These are phyloP conservation scores for Andrena bicolor DNA, from an alignment of 2,888 invertebrate genomes.

Conservation along the genomic window DNA sequence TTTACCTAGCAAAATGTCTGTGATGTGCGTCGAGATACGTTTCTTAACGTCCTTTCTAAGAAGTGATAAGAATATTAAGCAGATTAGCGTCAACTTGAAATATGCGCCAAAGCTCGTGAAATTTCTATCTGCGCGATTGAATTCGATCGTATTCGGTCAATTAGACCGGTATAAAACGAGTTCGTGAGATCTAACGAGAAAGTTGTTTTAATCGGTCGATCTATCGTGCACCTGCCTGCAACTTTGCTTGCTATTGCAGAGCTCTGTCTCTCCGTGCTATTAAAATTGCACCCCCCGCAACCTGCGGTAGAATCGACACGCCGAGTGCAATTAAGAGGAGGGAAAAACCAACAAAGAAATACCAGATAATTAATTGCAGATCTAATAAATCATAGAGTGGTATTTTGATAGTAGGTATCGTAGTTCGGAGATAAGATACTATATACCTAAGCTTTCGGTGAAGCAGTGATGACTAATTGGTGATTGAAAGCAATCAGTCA, in stretches of 20 bases:
- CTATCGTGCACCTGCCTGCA: slow-evolving; percentile 40
- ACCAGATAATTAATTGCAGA: not conserved
- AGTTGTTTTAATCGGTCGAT: slow-evolving; percentile 51
- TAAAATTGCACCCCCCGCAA: slow-evolving; percentile 1
- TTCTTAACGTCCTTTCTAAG: not conserved
- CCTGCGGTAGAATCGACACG: not conserved
- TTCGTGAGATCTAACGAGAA: slow-evolving; percentile 56
- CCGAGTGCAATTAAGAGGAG: not conserved
- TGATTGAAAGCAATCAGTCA: no score
- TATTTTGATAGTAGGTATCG: not conserved
- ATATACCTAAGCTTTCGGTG: not conserved
- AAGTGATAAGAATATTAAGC: slow-evolving; percentile 15
- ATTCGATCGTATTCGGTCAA: slow-evolving; percentile 50
- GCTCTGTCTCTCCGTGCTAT: slow-evolving; percentile 25
- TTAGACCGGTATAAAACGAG: slow-evolving; percentile 62
- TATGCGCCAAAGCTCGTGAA: slow-evolving; percentile 34
- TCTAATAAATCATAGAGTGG: not conserved
- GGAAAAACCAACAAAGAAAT: not conserved
- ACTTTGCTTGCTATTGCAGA: slow-evolving; percentile 5
- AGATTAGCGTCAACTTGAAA: slow-evolving; percentile 47
- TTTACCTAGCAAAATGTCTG: not conserved
- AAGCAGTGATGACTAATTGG: no score
- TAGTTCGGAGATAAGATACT: not conserved
- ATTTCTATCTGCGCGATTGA: slow-evolving; percentile 47
- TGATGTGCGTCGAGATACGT: not conserved